phyloP scores from a whole-genome alignment of 2,113 vertebrate genomes.

The Pituophis catenifer region DNA sequence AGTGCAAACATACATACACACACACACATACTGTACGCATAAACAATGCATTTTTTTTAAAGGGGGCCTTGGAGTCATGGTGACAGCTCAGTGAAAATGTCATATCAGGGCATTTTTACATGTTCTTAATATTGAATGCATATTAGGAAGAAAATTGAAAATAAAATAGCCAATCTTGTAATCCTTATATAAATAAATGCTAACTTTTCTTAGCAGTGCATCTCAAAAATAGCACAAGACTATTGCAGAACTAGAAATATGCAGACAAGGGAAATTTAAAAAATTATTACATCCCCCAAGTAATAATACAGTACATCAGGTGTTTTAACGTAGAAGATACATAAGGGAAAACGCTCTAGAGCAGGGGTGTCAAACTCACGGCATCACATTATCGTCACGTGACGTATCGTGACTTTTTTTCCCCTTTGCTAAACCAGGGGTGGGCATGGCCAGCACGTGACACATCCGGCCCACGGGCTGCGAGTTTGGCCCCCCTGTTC shows the following conservation, averaged over 20 bases:
- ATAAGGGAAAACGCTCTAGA: neutral
- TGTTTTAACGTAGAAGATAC: neutral
- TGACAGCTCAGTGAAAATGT: neutral
- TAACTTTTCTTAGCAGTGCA: neutral
- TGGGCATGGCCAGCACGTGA: too few relatives aligned
- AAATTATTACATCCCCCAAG: neutral
- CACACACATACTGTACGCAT: neutral
- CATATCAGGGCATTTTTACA: neutral
- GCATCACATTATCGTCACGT: too few relatives aligned
- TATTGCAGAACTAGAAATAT: neutral
- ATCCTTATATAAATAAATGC: neutral
- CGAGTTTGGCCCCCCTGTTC: neutral
- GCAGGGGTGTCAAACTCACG: too few relatives aligned
- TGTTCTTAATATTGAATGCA: neutral
- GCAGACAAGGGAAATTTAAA: neutral
- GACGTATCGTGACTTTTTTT: too few relatives aligned
- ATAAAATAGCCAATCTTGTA: neutral
- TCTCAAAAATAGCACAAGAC: neutral
- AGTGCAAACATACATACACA: neutral
- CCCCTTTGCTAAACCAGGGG: too few relatives aligned
- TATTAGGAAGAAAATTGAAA: neutral
- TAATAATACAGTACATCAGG: neutral
- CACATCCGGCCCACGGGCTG: too few relatives aligned
- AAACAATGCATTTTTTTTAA: too few relatives aligned
- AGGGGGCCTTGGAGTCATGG: neutral